A percentile compares a stretch with the other conserved stretches of the same genome.
phyloP scores from a whole-genome alignment of 37 sponge, comb jelly and placozoan genomes.

The Aplysina aerophoba region DNA sequence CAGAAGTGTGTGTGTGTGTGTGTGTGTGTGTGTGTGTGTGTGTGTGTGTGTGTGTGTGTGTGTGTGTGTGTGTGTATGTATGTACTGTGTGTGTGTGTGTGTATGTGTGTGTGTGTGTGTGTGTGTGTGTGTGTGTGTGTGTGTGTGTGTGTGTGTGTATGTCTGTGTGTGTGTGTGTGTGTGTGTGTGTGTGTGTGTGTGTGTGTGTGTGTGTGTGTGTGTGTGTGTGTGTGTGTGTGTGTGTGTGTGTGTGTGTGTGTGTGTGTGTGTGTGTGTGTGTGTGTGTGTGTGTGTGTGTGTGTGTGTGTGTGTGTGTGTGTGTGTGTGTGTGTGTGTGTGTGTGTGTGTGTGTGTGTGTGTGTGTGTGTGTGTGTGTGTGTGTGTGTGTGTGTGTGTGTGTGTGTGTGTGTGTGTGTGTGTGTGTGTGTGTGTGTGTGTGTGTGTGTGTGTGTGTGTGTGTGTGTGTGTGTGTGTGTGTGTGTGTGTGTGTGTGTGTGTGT shows the following conservation, averaged over 20 bases:
- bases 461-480: too few species aligned
- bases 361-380: too few species aligned
- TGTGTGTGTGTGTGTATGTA: not conserved
- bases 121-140: slow-evolving; percentile 29
- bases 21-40: not conserved
- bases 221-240: slow-evolving; percentile 42
- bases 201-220: slow-evolving; percentile 34
- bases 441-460: too few species aligned
- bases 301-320: not conserved
- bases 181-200: slow-evolving; percentile 63
- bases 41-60: not conserved
- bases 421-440: too few species aligned
- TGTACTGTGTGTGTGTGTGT: slow-evolving; percentile 90
- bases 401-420: too few species aligned
- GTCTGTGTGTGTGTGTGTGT: slow-evolving; percentile 56
- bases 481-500: too few species aligned
- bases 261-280: too few species aligned
- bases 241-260: slow-evolving; percentile 37
- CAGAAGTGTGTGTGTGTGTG: not conserved
- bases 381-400: too few species aligned
- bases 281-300: too few species aligned
- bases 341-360: too few species aligned
- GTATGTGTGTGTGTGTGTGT: not conserved
- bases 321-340: not conserved
- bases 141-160: slow-evolving; percentile 60